Percentiles rank a stretch among this genome's conserved stretches.
Conservation (phyloP, 2,888 invertebrate genomes). For the Cephus spinipes region DNA sequence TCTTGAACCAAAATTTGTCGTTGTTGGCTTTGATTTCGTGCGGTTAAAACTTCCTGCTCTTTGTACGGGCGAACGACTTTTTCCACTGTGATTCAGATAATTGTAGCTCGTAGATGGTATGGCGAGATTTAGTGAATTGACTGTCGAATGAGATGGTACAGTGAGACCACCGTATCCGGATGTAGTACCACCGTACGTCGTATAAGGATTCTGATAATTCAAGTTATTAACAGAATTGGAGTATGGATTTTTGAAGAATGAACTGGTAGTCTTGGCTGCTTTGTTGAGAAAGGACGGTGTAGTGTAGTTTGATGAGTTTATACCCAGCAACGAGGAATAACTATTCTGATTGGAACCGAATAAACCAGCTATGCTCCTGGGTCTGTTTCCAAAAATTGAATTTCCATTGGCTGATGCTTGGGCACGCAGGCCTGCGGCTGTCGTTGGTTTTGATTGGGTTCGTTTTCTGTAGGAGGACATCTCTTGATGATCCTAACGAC, state of each 20-base stretch:
- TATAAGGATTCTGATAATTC: conserved; percentile 68
- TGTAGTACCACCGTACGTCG: conserved; percentile 73
- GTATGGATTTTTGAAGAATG: conserved; percentile 60
- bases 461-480: conserved; percentile 64
- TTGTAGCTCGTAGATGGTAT: conserved; percentile 66
- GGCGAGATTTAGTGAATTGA: conserved; percentile 72
- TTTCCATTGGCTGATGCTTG: conserved; percentile 65
- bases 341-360: conserved; percentile 55
- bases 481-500: conserved; percentile 8
- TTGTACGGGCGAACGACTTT: conserved; percentile 43
- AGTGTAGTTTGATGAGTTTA: conserved; percentile 48
- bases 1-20: conserved; percentile 53
- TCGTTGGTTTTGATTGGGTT: conserved; percentile 61
- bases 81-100: conserved; percentile 42
- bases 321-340: conserved; percentile 55
- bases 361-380: conserved; percentile 57
- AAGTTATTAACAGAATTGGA: conserved; percentile 63
- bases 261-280: conserved; percentile 35
- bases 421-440: conserved; percentile 62
- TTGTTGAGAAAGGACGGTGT: conserved; percentile 49
- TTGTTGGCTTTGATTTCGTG: conserved; percentile 49
- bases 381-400: conserved; percentile 63
- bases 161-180: conserved; percentile 79
- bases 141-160: conserved; percentile 71
- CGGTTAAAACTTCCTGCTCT: conserved; percentile 57